Conservation (phyloP, 2,113 vertebrate genomes). For the Dasypus novemcinctus region DNA sequence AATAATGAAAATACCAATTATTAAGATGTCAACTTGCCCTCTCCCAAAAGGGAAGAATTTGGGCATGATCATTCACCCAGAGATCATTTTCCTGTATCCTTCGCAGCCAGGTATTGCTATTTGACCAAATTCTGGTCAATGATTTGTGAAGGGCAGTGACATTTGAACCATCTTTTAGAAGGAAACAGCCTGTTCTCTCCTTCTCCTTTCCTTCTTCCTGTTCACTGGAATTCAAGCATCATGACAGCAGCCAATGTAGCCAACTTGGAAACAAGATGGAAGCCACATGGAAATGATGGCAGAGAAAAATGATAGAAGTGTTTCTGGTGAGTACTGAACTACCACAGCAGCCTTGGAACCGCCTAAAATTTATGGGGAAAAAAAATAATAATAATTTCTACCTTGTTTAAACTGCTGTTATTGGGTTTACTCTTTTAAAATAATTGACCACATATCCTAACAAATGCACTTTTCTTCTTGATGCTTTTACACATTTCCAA, state of each 20-base stretch:
- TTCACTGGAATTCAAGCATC: neutral
- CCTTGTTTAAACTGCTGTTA: neutral
- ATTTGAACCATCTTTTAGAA: neutral
- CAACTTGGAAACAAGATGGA: neutral
- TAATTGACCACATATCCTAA: neutral
- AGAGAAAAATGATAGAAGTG: neutral
- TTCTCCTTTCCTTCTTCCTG: neutral
- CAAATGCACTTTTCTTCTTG: neutral
- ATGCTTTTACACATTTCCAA: neutral
- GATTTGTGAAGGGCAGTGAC: neutral
- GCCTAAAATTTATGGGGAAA: neutral
- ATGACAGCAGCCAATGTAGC: neutral
- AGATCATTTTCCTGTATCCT: neutral
- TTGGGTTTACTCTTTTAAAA: neutral
- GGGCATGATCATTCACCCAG: neutral
- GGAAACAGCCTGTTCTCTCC: accelerated
- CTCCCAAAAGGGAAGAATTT: neutral
- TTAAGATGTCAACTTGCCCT: neutral
- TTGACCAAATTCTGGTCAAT: neutral
- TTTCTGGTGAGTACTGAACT: neutral
- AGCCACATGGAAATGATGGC: too few relatives aligned
- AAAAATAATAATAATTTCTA: neutral
- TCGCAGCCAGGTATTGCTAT: neutral
- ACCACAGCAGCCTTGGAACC: neutral
- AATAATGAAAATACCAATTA: neutral